A percentile compares a stretch with the other conserved stretches of the same genome.
Evolutionary conservation across 2,888 invertebrate species (phyloP).

Genomic region (Dexiosoma caninum): DNA sequence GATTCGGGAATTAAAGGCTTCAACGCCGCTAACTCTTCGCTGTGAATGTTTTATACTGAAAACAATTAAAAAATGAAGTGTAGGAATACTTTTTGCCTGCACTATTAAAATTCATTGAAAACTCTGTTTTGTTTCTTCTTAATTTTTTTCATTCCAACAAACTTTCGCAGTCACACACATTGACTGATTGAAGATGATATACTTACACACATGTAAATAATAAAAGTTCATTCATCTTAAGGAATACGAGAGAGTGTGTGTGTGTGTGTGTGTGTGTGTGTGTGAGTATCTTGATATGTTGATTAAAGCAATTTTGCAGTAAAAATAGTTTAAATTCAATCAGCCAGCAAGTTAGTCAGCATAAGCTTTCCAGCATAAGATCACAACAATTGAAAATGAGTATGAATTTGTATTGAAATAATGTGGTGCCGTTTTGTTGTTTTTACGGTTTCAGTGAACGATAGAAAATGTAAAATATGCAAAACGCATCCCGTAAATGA

Average conservation of each 20-base stretch:
- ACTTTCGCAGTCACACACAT: constrained; percentile 3
- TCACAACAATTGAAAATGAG: neutral
- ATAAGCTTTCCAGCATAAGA: constrained; percentile 17
- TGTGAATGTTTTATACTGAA: too few species aligned
- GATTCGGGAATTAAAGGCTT: too few species aligned
- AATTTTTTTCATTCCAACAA: neutral
- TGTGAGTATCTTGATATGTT: constrained; percentile 33
- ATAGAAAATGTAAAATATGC: constrained; percentile 59
- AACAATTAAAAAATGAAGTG: too few species aligned
- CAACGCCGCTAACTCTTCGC: too few species aligned
- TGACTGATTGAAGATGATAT: constrained; percentile 36
- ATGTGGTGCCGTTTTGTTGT: neutral
- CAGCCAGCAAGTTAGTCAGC: constrained; percentile 10
- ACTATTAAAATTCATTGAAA: constrained; percentile 31
- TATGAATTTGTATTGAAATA: neutral
- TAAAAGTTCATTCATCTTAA: constrained; percentile 62
- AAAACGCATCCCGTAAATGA: constrained; percentile 39
- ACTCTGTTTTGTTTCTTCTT: neutral
- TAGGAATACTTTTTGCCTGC: neutral
- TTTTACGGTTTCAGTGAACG: constrained; percentile 58
- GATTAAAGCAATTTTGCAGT: constrained; percentile 46
- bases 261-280: constrained; percentile 3
- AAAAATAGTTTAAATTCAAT: constrained; percentile 43
- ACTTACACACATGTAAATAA: too few species aligned
- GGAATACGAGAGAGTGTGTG: neutral